Conservation (phyloP, 2,797 vertebrate genomes). For the Alosa sapidissima region DNA sequence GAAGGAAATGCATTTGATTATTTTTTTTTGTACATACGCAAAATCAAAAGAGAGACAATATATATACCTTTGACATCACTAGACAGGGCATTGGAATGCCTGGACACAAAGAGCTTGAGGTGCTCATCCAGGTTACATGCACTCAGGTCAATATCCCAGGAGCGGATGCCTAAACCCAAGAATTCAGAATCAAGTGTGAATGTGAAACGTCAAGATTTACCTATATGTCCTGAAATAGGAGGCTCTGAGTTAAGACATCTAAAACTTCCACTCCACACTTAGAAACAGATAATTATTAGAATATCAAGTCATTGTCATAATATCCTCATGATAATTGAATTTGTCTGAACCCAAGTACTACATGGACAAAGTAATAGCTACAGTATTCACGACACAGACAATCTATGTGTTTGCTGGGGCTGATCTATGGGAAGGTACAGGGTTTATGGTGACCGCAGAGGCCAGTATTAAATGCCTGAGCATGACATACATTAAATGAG, state of each 20-base stretch:
- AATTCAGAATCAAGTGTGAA: conserved; percentile 17
- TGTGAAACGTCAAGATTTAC: not conserved
- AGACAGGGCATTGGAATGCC: conserved; percentile 82
- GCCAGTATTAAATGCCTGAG: not conserved
- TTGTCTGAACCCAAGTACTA: not conserved
- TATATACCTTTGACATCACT: conserved; percentile 79
- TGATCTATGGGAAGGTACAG: not conserved
- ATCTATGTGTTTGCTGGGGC: not conserved
- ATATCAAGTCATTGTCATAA: not conserved
- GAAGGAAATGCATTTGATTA: not conserved
- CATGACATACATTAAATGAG: not conserved
- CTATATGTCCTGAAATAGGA: not conserved
- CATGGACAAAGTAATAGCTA: not conserved
- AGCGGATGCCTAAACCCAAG: conserved; percentile 76
- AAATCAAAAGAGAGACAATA: conserved; percentile 26
- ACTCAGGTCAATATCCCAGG: conserved; percentile 85
- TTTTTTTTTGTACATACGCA: not conserved
- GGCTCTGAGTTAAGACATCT: not conserved
- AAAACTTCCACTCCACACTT: not conserved
- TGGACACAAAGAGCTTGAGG: conserved; percentile 86
- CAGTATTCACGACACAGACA: not conserved
- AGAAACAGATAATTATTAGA: not conserved
- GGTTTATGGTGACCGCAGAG: not conserved
- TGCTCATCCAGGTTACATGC: conserved; percentile 84
- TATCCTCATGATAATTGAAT: not conserved